These are phyloP conservation scores for Bufo gargarizans DNA, from an alignment of 2,113 vertebrate genomes.

Conservation along the genomic window DNA sequence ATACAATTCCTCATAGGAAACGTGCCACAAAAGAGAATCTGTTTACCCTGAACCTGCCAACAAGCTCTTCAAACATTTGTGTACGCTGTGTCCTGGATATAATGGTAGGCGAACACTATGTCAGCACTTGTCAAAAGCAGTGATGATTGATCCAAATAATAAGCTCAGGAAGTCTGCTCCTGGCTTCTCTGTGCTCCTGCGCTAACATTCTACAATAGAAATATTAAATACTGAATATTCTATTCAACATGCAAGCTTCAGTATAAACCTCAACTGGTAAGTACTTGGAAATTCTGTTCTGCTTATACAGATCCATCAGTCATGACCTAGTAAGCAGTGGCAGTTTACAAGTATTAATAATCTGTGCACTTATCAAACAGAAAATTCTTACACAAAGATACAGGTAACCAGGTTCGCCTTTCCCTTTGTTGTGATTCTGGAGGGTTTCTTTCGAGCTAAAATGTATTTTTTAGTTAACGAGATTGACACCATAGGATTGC, in stretches of 20 bases:
- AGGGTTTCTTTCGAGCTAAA: background rate
- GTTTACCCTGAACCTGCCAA: background rate
- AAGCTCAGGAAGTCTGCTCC: background rate
- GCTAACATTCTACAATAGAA: background rate
- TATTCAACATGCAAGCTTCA: background rate
- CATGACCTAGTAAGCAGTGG: background rate
- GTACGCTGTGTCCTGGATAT: background rate
- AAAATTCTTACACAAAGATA: background rate
- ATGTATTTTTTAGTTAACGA: background rate
- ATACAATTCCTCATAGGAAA: background rate
- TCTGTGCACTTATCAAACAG: conserved; percentile 18
- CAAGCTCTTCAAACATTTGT: conserved; percentile 1
- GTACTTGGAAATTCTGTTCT: background rate
- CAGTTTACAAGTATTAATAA: conserved; percentile 14
- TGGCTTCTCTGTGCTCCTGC: background rate
- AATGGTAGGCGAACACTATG: background rate
- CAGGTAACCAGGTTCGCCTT: background rate
- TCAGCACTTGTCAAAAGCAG: conserved; percentile 16
- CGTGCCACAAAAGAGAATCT: background rate
- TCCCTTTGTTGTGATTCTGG: background rate
- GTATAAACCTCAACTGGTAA: background rate
- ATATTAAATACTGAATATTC: background rate
- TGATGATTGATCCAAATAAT: background rate
- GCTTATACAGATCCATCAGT: background rate
- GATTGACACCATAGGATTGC: background rate